Conservation (phyloP, 2,888 invertebrate species). For the Epinotia nisella region DNA sequence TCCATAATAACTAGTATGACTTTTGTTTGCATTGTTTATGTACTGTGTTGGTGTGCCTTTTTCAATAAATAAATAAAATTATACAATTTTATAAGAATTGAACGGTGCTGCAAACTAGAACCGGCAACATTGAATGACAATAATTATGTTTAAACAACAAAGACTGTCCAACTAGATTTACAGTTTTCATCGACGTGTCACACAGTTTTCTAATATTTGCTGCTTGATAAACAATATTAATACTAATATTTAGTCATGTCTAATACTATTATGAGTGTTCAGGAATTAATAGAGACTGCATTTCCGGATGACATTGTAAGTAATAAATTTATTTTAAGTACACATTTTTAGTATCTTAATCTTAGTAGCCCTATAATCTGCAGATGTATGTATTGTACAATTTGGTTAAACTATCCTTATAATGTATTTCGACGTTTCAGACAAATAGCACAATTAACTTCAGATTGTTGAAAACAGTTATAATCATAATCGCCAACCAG, state of each 20-base stretch:
- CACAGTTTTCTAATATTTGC: slow-evolving; percentile 11
- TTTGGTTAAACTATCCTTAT: neutral
- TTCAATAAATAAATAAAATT: too few species aligned
- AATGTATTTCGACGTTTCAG: slow-evolving; percentile 18
- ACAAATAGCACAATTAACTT: slow-evolving; percentile 32
- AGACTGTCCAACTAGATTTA: slow-evolving; percentile 12
- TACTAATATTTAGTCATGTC: slow-evolving; percentile 23
- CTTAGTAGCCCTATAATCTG: too few species aligned
- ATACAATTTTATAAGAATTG: too few species aligned
- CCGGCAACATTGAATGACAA: neutral
- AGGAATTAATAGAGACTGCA: slow-evolving; percentile 32
- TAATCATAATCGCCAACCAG: slow-evolving; percentile 33
- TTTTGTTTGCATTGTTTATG: too few species aligned
- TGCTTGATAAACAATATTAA: slow-evolving; percentile 11
- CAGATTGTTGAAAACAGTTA: slow-evolving; percentile 26
- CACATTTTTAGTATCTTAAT: neutral
- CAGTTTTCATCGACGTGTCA: slow-evolving; percentile 1
- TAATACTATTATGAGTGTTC: slow-evolving; percentile 35
- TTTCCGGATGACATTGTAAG: slow-evolving; percentile 38
- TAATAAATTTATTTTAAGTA: neutral
- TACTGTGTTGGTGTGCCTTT: too few species aligned
- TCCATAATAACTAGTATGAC: too few species aligned
- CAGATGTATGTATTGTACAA: too few species aligned
- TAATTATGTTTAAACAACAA: neutral
- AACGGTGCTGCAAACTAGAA: too few species aligned